Conservation (phyloP, 2,888 invertebrate genomes). For the Spicauda simplicius region DNA sequence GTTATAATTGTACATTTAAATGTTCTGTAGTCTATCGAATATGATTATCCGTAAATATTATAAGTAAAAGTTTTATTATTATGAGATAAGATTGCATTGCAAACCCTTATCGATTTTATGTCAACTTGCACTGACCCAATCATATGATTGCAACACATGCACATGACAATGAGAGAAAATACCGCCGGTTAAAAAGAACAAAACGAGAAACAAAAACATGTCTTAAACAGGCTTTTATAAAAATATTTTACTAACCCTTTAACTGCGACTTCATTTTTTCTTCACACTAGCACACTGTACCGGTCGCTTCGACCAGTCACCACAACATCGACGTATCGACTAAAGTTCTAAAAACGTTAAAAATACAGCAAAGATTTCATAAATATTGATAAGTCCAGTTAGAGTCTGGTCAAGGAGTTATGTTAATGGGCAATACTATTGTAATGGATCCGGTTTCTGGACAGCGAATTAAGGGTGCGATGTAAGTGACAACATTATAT, state of each 20-base stretch:
- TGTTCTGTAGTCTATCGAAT: too few species aligned
- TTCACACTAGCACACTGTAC: slow-evolving; percentile 6
- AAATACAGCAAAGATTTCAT: slow-evolving; percentile 57
- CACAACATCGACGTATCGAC: slow-evolving; percentile 59
- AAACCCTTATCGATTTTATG: too few species aligned
- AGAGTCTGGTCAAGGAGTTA: slow-evolving; percentile 80
- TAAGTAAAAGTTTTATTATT: too few species aligned
- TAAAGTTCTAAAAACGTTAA: slow-evolving; percentile 56
- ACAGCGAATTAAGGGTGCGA: slow-evolving; percentile 77
- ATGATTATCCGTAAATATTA: too few species aligned
- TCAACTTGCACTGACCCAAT: not conserved
- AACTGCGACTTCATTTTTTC: slow-evolving; percentile 26
- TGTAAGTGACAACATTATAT: slow-evolving; percentile 51
- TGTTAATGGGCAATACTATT: slow-evolving; percentile 77
- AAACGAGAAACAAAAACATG: slow-evolving; percentile 6
- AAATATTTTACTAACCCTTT: slow-evolving; percentile 24
- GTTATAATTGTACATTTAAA: too few species aligned
- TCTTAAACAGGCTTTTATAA: not conserved
- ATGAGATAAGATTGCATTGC: too few species aligned
- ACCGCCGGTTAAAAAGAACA: slow-evolving; percentile 22
- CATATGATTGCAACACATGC: not conserved
- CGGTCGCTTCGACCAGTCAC: slow-evolving; percentile 38
- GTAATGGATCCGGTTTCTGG: slow-evolving; percentile 72
- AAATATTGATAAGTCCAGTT: slow-evolving; percentile 80
- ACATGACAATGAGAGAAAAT: not conserved